Conservation (phyloP, 2,888 invertebrate species). For the Nomada fucata region DNA sequence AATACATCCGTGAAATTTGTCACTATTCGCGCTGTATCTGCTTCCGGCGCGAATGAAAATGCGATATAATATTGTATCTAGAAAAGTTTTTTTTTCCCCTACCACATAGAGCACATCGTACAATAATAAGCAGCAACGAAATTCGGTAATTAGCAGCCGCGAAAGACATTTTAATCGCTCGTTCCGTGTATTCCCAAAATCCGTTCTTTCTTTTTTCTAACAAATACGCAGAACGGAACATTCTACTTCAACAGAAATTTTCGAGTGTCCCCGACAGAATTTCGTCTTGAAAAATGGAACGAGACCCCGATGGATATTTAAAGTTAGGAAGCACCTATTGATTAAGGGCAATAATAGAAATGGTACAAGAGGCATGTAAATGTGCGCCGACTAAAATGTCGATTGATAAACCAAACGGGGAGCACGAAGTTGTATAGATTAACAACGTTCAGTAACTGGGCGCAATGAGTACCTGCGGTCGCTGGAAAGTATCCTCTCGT, state of each 20-base stretch:
- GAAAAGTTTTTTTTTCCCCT: too few species aligned
- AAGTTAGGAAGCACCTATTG: background rate
- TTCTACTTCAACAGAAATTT: too few species aligned
- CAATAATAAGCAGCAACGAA: background rate
- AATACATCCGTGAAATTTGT: slow-evolving; percentile 15
- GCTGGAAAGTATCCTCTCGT: slow-evolving; percentile 53
- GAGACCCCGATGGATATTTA: too few species aligned
- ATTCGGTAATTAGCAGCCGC: background rate
- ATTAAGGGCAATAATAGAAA: background rate
- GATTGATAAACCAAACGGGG: slow-evolving; percentile 43
- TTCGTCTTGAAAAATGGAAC: too few species aligned
- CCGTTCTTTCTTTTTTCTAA: too few species aligned
- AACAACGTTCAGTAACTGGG: slow-evolving; percentile 34
- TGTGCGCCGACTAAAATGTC: slow-evolving; percentile 8
- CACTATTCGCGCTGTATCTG: background rate
- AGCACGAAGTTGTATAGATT: slow-evolving; percentile 46
- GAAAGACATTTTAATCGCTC: too few species aligned
- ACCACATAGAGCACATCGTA: too few species aligned
- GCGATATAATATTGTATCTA: background rate
- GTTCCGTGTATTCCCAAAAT: too few species aligned
- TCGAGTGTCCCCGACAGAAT: too few species aligned
- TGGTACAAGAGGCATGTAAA: slow-evolving; percentile 5
- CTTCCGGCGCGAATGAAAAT: slow-evolving; percentile 14
- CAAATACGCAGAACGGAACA: too few species aligned
- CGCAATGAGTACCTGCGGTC: slow-evolving; percentile 34